Base-by-base conservation (phyloP, 2,113 vertebrate species). In the Serinus canaria region DNA sequence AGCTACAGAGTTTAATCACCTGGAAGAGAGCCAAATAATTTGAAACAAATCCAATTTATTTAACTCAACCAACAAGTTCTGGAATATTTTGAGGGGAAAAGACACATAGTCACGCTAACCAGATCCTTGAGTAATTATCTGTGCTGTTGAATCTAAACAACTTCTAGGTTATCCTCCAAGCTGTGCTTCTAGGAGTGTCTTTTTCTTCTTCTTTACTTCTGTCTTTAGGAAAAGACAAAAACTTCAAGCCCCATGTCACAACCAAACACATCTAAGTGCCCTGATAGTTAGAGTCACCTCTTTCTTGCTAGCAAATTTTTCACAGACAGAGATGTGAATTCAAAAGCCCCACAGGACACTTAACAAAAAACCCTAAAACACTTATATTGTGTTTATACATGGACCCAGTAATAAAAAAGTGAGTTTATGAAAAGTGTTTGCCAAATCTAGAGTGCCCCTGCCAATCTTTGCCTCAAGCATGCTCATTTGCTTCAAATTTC, bases 351-450 rank as follows among this genome's bases (percentile, higher is more conserved):
- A 17, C 2, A 35, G 8, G 11, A 24, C 3, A 7, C 4, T 15
- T 28, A 10, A 27, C 22, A 39, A 44, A 35, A n/a, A 3, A 8
- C 8, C 15, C 4, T 15, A 16, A 19, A 55, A 30, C 5, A n/a
- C 15, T 74, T 15, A 47, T 0, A 0, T 4, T 33, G 3, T 31
- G 5, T 56, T 52, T 69, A 33, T 17, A 24, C 5, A 15, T 0
- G 0, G 13, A 78, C 9, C 2, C 15, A 78, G 24, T 21, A 37
- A 56, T 2, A 43, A 55, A 59, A 87, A 13, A 3, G 9, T 68
- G 17, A 8, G 2, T 20, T 90, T 37, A 33, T 68, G 31, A 10
- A 60, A 64, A 68, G 7, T 0, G 4, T 46, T 72, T 22, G 2
- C 6, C 21, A 64, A 11, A 73, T 31, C 18, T 66, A n/a, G 14